Percentiles rank a stretch among this genome's conserved stretches.
Conservation (phyloP, 2,888 invertebrate genomes). For the Eledona agricola region DNA sequence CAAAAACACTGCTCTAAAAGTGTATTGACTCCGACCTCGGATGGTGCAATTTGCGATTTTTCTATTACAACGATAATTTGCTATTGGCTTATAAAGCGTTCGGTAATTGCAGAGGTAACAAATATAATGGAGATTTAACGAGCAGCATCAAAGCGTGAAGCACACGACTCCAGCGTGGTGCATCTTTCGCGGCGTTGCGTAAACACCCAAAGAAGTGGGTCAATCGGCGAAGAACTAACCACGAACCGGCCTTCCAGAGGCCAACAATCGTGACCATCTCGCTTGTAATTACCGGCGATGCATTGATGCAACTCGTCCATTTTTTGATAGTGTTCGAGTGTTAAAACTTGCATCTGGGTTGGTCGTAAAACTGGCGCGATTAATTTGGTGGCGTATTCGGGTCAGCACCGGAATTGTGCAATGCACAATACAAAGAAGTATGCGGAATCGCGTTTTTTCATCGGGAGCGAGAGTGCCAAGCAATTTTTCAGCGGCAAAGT, state of each 20-base stretch:
- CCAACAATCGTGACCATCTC: conserved; percentile 28
- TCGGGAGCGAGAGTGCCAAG: too few species aligned
- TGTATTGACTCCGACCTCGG: too few species aligned
- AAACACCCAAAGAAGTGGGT: conserved; percentile 26
- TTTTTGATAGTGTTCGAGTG: conserved; percentile 17
- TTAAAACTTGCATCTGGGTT: not conserved
- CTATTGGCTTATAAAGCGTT: conserved; percentile 6
- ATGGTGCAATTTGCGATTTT: too few species aligned
- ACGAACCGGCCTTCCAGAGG: conserved; percentile 27
- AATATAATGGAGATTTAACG: conserved; percentile 33
- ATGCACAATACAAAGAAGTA: not conserved
- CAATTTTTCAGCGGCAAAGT: too few species aligned
- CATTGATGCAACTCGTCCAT: conserved; percentile 23
- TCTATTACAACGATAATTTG: conserved; percentile 18
- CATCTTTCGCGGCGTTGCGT: conserved; percentile 21
- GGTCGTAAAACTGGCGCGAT: not conserved
- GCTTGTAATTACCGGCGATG: conserved; percentile 16
- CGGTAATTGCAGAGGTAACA: conserved; percentile 28
- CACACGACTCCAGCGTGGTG: conserved; percentile 27
- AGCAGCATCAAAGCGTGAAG: conserved; percentile 26
- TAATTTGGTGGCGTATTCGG: not conserved
- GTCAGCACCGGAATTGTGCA: not conserved
- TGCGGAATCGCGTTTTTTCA: too few species aligned
- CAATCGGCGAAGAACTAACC: conserved; percentile 8
- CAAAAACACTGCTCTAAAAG: too few species aligned